Percentiles rank a stretch among this genome's conserved stretches.
Evolutionary conservation across 2,888 invertebrate genomes (phyloP).

Genomic region (Cactoblastis cactorum): DNA sequence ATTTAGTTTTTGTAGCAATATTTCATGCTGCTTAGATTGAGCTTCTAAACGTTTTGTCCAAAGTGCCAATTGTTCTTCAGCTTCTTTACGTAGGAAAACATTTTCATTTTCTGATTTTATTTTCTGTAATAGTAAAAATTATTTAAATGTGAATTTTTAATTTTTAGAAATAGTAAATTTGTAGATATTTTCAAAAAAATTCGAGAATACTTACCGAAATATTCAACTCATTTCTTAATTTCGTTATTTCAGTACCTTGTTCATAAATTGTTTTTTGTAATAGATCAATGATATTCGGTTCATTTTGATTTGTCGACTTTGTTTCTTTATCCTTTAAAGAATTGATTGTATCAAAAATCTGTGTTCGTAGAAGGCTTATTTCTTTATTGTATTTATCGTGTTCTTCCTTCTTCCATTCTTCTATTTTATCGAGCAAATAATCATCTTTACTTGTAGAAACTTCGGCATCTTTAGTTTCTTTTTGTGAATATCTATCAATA

Average conservation of each 20-base stretch:
- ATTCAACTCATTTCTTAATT: constrained; percentile 65
- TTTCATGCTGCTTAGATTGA: constrained; percentile 60
- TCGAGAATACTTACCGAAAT: constrained; percentile 48
- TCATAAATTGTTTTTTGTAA: constrained; percentile 65
- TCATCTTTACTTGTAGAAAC: constrained; percentile 51
- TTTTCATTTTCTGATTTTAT: constrained; percentile 41
- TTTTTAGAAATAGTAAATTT: too few relatives aligned
- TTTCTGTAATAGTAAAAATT: constrained; percentile 37
- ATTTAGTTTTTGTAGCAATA: constrained; percentile 56
- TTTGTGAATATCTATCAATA: constrained; percentile 17
- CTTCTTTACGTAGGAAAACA: constrained; percentile 44
- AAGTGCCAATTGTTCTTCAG: constrained; percentile 50
- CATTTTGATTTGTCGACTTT: constrained; percentile 31
- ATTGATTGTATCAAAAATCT: constrained; percentile 61
- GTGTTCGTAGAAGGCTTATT: constrained; percentile 61
- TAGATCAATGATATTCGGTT: constrained; percentile 52
- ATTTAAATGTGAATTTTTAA: too few relatives aligned
- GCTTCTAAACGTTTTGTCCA: constrained; percentile 57
- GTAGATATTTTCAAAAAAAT: too few relatives aligned
- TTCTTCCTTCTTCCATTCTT: constrained; percentile 75
- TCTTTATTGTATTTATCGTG: constrained; percentile 75
- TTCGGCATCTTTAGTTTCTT: constrained; percentile 46
- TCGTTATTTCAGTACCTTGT: constrained; percentile 73
- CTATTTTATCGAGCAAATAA: constrained; percentile 58
- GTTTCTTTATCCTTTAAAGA: constrained; percentile 47